These are phyloP conservation scores for Stenodema calcarata DNA, from an alignment of 2,888 invertebrate genomes.

Conservation along the genomic window DNA sequence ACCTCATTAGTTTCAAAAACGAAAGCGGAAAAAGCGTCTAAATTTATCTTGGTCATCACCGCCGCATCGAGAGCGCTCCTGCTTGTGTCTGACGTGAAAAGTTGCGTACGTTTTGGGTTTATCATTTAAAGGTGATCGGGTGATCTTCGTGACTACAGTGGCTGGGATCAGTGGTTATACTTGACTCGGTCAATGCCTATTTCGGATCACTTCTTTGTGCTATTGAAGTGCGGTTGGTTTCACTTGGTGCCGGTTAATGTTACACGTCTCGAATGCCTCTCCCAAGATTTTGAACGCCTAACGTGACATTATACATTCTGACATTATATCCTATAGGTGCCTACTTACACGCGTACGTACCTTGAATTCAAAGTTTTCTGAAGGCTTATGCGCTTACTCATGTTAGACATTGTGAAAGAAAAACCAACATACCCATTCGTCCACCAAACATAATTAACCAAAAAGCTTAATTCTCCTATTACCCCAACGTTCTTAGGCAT, in stretches of 20 bases:
- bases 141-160: not conserved
- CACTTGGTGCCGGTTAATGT: not conserved
- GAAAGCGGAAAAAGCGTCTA: conserved; percentile 21
- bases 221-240: not conserved
- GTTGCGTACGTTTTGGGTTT: not conserved
- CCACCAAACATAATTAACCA: no score
- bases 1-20: conserved; percentile 32
- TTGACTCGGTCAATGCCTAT: not conserved
- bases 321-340: no score
- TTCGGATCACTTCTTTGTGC: not conserved
- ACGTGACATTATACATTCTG: no score
- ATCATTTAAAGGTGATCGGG: not conserved
- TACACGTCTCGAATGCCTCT: not conserved
- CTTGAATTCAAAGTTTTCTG: not conserved
- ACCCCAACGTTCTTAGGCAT: no score
- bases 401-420: no score
- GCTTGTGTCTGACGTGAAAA: not conserved
- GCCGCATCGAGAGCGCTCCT: not conserved
- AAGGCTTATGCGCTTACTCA: no score
- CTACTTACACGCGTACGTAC: not conserved
- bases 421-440: no score
- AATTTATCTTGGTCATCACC: conserved; percentile 11
- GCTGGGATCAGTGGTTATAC: not conserved
- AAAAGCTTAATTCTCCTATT: no score
- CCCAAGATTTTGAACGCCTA: not conserved